These are phyloP conservation scores for Trachelus troglodyta DNA, from an alignment of 2,888 invertebrate species.

Conservation along the genomic window DNA sequence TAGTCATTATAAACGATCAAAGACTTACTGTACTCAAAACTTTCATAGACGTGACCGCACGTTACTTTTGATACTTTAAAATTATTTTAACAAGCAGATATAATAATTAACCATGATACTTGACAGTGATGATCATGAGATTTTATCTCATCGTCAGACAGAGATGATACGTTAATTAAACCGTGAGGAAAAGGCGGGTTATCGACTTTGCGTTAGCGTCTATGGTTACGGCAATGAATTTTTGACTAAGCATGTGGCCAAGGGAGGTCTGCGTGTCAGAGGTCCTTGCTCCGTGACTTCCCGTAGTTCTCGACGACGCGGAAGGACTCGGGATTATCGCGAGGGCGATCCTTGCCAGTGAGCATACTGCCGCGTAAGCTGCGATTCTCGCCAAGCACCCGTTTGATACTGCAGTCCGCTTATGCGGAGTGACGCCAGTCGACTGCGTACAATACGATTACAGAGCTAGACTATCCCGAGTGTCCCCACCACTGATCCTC, in stretches of 20 bases:
- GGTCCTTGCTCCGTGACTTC: slow-evolving; percentile 21
- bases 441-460: slow-evolving; percentile 62
- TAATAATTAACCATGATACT: background rate
- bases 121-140: background rate
- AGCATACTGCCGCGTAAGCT: slow-evolving; percentile 45
- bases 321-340: slow-evolving; percentile 16
- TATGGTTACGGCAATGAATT: slow-evolving; percentile 33
- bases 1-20: background rate
- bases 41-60: background rate
- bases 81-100: background rate
- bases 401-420: slow-evolving; percentile 42
- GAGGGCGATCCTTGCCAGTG: slow-evolving; percentile 40
- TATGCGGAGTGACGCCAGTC: slow-evolving; percentile 58
- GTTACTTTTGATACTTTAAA: background rate
- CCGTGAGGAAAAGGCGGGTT: background rate
- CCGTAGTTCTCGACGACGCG: background rate
- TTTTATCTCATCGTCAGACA: background rate
- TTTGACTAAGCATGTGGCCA: slow-evolving; percentile 11
- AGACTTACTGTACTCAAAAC: background rate
- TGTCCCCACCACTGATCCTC: background rate
- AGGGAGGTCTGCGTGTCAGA: slow-evolving; percentile 44
- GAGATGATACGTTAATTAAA: background rate
- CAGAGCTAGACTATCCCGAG: slow-evolving; percentile 49
- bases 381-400: slow-evolving; percentile 5
- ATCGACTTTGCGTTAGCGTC: slow-evolving; percentile 14